Percentiles rank a stretch among this genome's conserved stretches.
phyloP scores from a whole-genome alignment of 1,140 invertebrate species.

The Hirudo medicinalis region DNA sequence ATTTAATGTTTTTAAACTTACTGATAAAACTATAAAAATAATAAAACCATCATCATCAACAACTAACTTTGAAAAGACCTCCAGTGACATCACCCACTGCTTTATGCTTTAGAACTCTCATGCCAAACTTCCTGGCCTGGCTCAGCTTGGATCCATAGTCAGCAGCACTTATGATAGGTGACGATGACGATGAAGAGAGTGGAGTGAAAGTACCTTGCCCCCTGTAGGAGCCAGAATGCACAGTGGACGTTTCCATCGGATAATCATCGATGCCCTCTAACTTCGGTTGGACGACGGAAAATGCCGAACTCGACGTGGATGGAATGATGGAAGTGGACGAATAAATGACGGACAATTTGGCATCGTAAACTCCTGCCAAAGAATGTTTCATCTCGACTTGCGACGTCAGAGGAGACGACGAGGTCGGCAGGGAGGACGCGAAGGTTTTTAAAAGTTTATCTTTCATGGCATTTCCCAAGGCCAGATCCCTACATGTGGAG shows the following conservation, averaged over 20 bases:
- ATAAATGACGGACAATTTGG: conserved; percentile 9
- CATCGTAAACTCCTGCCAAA: background rate
- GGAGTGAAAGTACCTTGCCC: background rate
- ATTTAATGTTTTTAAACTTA: too few species aligned
- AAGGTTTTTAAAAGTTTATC: too few species aligned
- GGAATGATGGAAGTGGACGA: background rate
- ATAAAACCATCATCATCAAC: too few species aligned
- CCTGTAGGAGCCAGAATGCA: too few species aligned
- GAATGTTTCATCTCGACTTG: background rate
- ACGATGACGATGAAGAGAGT: background rate
- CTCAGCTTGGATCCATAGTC: background rate
- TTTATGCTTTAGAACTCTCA: background rate
- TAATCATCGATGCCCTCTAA: background rate
- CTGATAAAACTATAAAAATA: too few species aligned
- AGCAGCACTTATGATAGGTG: background rate
- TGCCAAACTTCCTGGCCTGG: background rate
- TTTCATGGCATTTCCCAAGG: too few species aligned
- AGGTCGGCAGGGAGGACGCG: background rate
- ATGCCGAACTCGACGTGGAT: background rate
- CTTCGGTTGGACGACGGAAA: background rate
- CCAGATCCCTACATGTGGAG: background rate
- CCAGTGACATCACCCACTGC: background rate
- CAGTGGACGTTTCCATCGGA: too few species aligned
- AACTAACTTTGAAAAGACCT: too few species aligned
- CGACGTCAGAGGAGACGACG: background rate